Percentiles rank a stretch among this genome's conserved stretches.
phyloP scores from a whole-genome alignment of 2,888 invertebrate genomes.

The Sepiola atlantica region DNA sequence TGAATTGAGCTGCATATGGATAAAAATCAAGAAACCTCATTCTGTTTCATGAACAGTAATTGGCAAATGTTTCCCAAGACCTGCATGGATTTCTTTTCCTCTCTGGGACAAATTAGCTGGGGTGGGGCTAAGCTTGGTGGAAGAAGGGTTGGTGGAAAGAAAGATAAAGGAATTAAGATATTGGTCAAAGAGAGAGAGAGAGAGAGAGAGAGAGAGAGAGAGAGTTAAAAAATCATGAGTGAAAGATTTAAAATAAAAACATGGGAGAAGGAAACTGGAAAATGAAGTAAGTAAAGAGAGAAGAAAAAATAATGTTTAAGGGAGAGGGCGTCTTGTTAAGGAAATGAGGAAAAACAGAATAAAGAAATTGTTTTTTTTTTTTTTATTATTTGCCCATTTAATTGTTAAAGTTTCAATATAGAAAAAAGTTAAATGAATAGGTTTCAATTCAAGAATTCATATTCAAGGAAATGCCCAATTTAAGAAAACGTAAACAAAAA shows the following conservation, averaged over 20 bases:
- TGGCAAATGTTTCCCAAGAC: constrained; percentile 32
- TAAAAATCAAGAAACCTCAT: constrained; percentile 32
- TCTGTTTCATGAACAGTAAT: constrained; percentile 32
- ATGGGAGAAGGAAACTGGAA: not conserved
- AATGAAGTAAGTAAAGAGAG: not conserved
- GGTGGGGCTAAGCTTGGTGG: not conserved
- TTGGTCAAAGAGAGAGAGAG: not conserved
- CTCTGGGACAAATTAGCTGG: constrained; percentile 19
- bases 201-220: no score
- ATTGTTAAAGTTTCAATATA: not conserved
- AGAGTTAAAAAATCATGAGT: not conserved
- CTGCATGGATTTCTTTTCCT: not conserved
- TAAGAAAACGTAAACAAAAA: no score
- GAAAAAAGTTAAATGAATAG: not conserved
- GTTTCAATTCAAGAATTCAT: not conserved
- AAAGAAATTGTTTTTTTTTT: not conserved
- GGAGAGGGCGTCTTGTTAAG: not conserved
- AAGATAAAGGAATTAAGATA: not conserved
- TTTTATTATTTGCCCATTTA: constrained; percentile 1
- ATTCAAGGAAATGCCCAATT: not conserved
- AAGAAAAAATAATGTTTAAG: not conserved
- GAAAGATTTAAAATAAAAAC: not conserved
- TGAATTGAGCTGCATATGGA: constrained; percentile 2
- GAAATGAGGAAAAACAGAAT: not conserved
- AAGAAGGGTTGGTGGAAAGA: not conserved